A percentile compares a stretch with the other conserved stretches of the same genome.
phyloP scores from a whole-genome alignment of 2,113 vertebrate genomes.

The Microcebus lehilahytsara region DNA sequence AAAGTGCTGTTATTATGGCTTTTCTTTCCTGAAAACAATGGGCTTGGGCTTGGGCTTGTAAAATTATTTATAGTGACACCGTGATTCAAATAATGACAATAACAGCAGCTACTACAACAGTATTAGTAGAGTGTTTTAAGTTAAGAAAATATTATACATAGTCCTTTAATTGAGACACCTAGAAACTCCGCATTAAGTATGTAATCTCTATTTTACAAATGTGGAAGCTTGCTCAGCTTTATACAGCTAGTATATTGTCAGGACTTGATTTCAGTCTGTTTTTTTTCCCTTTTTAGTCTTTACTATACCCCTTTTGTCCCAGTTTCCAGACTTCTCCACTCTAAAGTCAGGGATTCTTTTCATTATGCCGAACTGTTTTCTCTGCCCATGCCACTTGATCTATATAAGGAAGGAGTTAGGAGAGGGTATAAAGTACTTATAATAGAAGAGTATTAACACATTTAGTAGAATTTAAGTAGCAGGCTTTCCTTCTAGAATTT shows the following conservation, averaged over 20 bases:
- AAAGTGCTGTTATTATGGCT: background rate
- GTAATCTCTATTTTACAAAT: background rate
- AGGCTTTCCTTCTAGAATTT: slow-evolving; percentile 8
- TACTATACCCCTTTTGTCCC: too few relatives aligned
- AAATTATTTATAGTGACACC: background rate
- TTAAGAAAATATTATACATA: background rate
- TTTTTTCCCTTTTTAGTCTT: too few relatives aligned
- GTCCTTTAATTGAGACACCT: background rate
- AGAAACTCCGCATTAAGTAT: background rate
- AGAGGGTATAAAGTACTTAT: background rate
- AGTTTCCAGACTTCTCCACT: background rate
- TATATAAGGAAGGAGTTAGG: background rate
- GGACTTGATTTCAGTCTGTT: background rate
- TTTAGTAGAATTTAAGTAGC: background rate
- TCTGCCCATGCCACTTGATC: background rate
- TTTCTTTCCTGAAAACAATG: background rate
- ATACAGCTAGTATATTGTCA: background rate
- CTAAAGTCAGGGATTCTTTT: background rate
- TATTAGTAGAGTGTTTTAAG: background rate
- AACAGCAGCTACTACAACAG: background rate
- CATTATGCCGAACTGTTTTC: background rate
- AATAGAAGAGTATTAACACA: background rate
- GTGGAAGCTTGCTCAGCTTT: background rate
- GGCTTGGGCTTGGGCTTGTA: background rate
- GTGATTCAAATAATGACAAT: background rate